phyloP scores from a whole-genome alignment of 2,113 vertebrate species.

The Butorides virescens region DNA sequence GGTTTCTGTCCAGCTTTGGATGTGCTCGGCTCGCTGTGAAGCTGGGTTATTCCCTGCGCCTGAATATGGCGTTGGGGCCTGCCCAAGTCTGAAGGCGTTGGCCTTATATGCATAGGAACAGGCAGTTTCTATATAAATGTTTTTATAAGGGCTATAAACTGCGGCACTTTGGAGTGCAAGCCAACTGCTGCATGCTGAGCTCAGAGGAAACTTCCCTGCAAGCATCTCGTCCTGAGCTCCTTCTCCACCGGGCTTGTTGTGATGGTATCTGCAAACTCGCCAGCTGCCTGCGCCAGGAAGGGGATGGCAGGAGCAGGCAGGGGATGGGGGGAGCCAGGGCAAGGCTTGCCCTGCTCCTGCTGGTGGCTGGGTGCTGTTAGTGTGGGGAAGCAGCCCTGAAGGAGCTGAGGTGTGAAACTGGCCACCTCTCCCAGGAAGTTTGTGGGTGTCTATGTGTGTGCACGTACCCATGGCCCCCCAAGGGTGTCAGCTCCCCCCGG shows the following conservation, averaged over 20 bases:
- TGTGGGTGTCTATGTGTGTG: background rate
- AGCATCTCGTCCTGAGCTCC: background rate
- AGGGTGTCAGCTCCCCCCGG: background rate
- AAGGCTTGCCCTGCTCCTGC: background rate
- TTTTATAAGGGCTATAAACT: slow-evolving; percentile 52
- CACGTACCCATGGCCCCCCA: accelerated
- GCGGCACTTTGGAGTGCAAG: background rate
- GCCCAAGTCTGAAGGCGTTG: slow-evolving; percentile 30
- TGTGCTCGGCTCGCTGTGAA: background rate
- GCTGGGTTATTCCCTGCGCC: background rate
- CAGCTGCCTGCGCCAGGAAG: background rate
- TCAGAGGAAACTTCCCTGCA: background rate
- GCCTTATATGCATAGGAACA: slow-evolving; percentile 63
- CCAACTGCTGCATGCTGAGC: background rate
- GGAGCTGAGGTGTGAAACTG: background rate
- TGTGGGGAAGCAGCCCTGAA: background rate
- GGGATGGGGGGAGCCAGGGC: background rate
- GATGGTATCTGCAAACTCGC: background rate
- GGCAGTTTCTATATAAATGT: slow-evolving; percentile 54
- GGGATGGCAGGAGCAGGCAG: background rate
- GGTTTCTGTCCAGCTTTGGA: slow-evolving; percentile 47
- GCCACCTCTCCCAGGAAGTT: accelerated
- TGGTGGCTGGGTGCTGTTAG: background rate
- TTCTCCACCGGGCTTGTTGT: accelerated
- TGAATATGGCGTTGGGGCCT: slow-evolving; percentile 27